These are phyloP conservation scores for Drosophila setosimentum DNA, from an alignment of 2,888 invertebrate species.

Conservation along the genomic window DNA sequence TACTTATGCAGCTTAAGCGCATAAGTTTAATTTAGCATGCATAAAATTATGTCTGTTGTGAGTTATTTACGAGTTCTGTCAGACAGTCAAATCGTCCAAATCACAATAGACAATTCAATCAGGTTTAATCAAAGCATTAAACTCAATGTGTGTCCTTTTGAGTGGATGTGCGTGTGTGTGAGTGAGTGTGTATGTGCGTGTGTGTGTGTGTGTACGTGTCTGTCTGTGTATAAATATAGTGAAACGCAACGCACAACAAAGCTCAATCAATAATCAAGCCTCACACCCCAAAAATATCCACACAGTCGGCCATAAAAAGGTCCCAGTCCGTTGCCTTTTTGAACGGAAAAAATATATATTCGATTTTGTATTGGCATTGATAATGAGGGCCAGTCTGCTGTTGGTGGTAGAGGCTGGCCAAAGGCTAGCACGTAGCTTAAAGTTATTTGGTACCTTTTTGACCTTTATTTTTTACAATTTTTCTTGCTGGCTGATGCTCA, in stretches of 20 bases:
- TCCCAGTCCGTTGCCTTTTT: conserved; percentile 34
- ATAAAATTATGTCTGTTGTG: conserved; percentile 31
- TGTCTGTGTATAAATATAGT: conserved; percentile 8
- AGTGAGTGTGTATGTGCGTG: conserved; percentile 14
- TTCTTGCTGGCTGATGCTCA: conserved; percentile 44
- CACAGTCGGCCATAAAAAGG: conserved; percentile 64
- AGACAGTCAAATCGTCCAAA: conserved; percentile 52
- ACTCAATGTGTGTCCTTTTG: conserved; percentile 37
- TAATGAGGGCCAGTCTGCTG: conserved; percentile 58
- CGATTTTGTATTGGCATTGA: conserved; percentile 75
- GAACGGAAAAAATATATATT: conserved; percentile 38
- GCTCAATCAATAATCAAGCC: conserved; percentile 71
- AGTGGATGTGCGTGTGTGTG: conserved; percentile 3
- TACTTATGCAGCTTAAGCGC: not conserved
- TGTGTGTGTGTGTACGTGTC: conserved; percentile 6
- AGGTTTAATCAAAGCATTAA: conserved; percentile 78
- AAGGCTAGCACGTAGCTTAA: conserved; percentile 63
- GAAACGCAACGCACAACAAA: conserved; percentile 42
- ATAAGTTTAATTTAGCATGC: conserved; percentile 21
- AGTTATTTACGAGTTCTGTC: conserved; percentile 56
- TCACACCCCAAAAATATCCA: conserved; percentile 40
- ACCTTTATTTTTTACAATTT: conserved; percentile 55
- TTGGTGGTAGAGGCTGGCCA: conserved; percentile 15
- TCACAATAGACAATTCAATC: conserved; percentile 71
- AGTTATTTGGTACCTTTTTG: conserved; percentile 76